These are phyloP conservation scores for Grus americana DNA, from an alignment of 2,113 vertebrate genomes.

Conservation along the genomic window DNA sequence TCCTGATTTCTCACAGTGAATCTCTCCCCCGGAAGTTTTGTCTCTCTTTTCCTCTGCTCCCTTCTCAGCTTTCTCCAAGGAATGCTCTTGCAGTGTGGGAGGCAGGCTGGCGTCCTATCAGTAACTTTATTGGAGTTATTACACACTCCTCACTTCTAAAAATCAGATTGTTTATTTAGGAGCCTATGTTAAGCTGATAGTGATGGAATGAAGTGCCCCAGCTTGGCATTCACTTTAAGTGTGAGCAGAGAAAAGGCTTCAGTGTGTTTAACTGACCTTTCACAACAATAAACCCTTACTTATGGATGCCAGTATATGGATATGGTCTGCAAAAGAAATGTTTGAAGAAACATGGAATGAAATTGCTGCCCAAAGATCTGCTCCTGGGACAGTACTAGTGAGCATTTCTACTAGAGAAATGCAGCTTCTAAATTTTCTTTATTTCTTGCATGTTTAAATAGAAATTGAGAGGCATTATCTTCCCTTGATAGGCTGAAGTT, in stretches of 20 bases:
- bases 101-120: not conserved
- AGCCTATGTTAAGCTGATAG: slow-evolving; percentile 16
- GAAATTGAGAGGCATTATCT: not conserved
- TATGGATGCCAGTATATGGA: not conserved
- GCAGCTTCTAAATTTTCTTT: not conserved
- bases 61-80: slow-evolving; percentile 11
- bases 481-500: not conserved
- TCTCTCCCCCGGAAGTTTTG: not conserved
- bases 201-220: slow-evolving; percentile 35
- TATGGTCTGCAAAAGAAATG: not conserved
- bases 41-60: not conserved
- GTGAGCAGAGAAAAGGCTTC: not conserved
- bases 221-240: not conserved
- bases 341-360: not conserved
- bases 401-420: not conserved
- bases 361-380: not conserved
- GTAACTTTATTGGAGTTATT: slow-evolving; percentile 9
- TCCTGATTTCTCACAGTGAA: slow-evolving; percentile 1
- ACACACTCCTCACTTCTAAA: slow-evolving; percentile 31
- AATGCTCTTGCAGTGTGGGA: slow-evolving; percentile 36
- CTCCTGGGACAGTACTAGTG: not conserved
- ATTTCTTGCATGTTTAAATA: not conserved
- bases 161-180: slow-evolving; percentile 52
- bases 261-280: slow-evolving; percentile 15
- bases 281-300: not conserved